These are phyloP conservation scores for Halyomorpha halys DNA, from an alignment of 1,140 invertebrate species.

Conservation along the genomic window DNA sequence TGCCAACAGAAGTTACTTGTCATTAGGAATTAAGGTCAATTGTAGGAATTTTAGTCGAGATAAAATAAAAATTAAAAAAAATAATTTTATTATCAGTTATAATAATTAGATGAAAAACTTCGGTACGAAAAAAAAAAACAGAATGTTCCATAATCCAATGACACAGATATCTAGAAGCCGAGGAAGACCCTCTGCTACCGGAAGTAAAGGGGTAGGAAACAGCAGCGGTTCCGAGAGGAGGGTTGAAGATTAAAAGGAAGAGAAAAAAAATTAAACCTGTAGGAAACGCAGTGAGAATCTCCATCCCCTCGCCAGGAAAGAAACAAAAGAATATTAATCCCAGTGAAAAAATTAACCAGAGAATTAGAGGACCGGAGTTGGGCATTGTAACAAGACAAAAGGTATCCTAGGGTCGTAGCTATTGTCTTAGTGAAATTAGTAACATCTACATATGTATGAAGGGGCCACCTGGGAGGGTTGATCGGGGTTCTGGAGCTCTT, in stretches of 20 bases:
- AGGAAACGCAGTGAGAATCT: constrained; percentile 2
- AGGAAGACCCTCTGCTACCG: neutral
- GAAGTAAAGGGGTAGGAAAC: too few species aligned
- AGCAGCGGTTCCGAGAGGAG: too few species aligned
- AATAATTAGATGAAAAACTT: too few species aligned
- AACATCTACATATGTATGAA: constrained; percentile 21
- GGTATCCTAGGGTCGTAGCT: constrained; percentile 1
- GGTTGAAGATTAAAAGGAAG: neutral
- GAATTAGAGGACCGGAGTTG: constrained; percentile 2
- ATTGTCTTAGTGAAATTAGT: constrained; percentile 25
- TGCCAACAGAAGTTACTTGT: too few species aligned
- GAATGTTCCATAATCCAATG: too few species aligned
- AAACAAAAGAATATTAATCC: constrained; percentile 23
- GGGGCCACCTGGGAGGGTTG: constrained; percentile 1
- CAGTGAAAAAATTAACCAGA: constrained; percentile 3
- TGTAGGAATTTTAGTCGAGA: too few species aligned
- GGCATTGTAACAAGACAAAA: constrained; percentile 7
- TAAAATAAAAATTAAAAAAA: too few species aligned
- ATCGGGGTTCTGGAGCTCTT: neutral
- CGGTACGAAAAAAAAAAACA: too few species aligned
- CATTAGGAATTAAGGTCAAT: too few species aligned
- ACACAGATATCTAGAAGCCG: neutral
- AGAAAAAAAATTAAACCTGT: constrained; percentile 3
- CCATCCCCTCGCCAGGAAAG: neutral
- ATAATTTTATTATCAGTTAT: too few species aligned